Base-by-base conservation (phyloP, 1,140 invertebrate species). In the Platyscapa corneri region DNA sequence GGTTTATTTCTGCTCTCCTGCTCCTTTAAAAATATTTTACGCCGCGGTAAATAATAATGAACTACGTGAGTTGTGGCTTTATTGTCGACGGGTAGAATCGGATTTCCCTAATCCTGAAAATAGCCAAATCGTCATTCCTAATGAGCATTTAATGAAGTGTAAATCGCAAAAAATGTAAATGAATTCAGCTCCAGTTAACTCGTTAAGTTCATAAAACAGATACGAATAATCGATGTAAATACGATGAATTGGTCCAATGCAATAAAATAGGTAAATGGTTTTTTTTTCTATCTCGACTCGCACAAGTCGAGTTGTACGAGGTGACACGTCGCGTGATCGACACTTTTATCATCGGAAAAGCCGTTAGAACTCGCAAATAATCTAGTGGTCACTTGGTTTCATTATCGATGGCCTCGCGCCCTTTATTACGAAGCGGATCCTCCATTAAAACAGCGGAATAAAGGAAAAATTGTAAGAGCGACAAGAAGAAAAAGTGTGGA, bases 401-500 rank as follows among this genome's bases (percentile, higher is more conserved):
- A 42, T 74, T n/a, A n/a, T 74, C 39, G 37, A 42, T 74, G 23
- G 32, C 67, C 16, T 39, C 14, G 18, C 18, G 34, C 20, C 39
- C 0, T 23, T 32, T 72, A 39, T 72, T 20, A 72, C 34, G 34
- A 37, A 72, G 67, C 34, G 64, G 3, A 70, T 70, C 16, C 12
- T 14, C 18, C 49, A 14, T n/a, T 18, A 14, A 46, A 75, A n/a
- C 10, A 34, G 49, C 7, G 1, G 34, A 56, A 49, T 14, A 56
- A 65, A 30, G 30, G 30, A 53, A 76, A 64, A 39, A 23, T 49
- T 32, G 46, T 7, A 30, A 72, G n/a, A 64, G 42, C 3, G 37
- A 49, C 49, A 64, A 65, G 82, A 84, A 78, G 23, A 67, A 8
- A 81, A 67, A 37, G 32, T 18, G 12, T 23, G 65, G 60, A 34